Evolutionary conservation across 1,140 invertebrate species (phyloP), one percentile per base, ranked within the genome.

Genomic region (Thalassaphorura encarpata): DNA sequence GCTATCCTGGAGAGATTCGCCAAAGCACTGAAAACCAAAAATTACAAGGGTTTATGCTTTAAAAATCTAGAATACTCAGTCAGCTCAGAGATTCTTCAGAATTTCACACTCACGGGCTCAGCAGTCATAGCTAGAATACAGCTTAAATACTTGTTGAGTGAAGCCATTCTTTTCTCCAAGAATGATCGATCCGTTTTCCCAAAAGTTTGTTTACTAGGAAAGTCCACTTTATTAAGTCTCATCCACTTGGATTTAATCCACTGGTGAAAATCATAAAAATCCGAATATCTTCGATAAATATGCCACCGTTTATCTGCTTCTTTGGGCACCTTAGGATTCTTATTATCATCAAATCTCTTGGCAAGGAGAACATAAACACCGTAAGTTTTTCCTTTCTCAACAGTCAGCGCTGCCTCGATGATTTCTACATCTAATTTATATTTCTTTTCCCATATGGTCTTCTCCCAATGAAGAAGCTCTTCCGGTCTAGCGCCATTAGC

Each of bases 361-460:
- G 94, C 89, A 24, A 84, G 80, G 19, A 95, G 80, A 1, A 89
- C 87, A 71, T 96, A 96, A 52, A 94, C 84, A 0, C 89, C 90
- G 70, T 88, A 94, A 54, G 77, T 74, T 66, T 85, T 85, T 4
- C 86, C 85, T 61, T 80, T 80, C 61, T 88, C 84, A 67, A 45
- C 24, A 8, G 59, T 55, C 21, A 65, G 36, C 6, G 67, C 68
- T 19, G 65, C 63, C 46, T 67, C 69, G 47, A 67, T 66, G 26
- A 71, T 70, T 58, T 67, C 58, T 13, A 68, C 68, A 28, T 47
- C 60, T 2, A 66, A 27, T 36, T 52, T 52, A 26, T 58, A 65
- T 31, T 62, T 65, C 45, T 51, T 54, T 3, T 47, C 51, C 41
- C 33, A 52, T 19, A 51, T n/a, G 23, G 24, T n/a, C 39, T 54